phyloP scores from a whole-genome alignment of 2,888 invertebrate genomes.

The Agrochola litura region DNA sequence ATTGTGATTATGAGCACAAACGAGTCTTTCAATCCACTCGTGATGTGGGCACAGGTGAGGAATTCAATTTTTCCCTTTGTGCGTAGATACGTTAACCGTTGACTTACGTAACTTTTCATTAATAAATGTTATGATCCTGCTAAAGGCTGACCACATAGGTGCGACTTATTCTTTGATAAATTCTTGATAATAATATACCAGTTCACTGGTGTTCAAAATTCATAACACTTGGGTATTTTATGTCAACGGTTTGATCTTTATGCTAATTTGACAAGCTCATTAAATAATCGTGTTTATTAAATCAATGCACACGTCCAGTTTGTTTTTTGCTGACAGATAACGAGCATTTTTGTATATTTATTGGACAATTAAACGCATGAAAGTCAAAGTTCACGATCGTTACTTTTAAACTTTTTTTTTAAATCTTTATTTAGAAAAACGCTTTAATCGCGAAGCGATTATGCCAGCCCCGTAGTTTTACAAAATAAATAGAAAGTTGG shows the following conservation, averaged over 20 bases:
- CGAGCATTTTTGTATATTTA: slow-evolving; percentile 24
- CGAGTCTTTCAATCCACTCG: slow-evolving; percentile 73
- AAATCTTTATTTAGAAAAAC: no score
- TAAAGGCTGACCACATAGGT: slow-evolving; percentile 5
- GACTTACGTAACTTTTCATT: slow-evolving; percentile 14
- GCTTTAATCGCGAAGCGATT: no score
- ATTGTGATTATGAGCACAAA: slow-evolving; percentile 87
- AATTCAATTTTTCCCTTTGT: slow-evolving; percentile 47
- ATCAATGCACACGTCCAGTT: slow-evolving; percentile 31
- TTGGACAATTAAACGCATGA: slow-evolving; percentile 6
- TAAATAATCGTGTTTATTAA: slow-evolving; percentile 40
- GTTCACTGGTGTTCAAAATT: slow-evolving; percentile 18
- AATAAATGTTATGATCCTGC: not conserved
- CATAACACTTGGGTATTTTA: slow-evolving; percentile 3
- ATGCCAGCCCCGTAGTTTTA: no score
- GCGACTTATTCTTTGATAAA: not conserved
- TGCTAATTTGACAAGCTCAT: slow-evolving; percentile 34
- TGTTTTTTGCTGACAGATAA: slow-evolving; percentile 24
- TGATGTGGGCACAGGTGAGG: slow-evolving; percentile 60
- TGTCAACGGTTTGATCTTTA: slow-evolving; percentile 21
- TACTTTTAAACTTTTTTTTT: slow-evolving; percentile 2
- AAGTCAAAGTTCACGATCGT: slow-evolving; percentile 26
- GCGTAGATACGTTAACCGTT: not conserved
- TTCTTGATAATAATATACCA: slow-evolving; percentile 8
- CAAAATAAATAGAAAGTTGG: no score